Evolutionary conservation across 1,140 invertebrate species (phyloP), one percentile per base, ranked within the genome.

Genomic region (Carposina sasakii): DNA sequence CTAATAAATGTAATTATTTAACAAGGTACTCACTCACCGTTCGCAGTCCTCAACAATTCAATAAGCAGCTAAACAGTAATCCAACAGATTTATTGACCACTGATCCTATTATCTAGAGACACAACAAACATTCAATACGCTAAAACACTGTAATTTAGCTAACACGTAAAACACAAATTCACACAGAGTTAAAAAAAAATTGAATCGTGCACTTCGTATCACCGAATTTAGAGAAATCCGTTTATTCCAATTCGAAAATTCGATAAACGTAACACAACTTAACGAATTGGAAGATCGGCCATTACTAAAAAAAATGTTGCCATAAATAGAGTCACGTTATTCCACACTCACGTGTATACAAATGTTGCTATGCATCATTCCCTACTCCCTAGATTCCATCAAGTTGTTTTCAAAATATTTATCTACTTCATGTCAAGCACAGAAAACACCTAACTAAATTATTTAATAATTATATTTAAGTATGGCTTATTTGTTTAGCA

Each of bases 251-350:
- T 68, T 69, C 64, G 63, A 69, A 74, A 66, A 66, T 74, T 68
- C 63, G 61, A 60, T 64, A 75, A 75, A 63, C 50, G 59, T 60
- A 60, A 61, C 60, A 48, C 67, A 67, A 64, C 68, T 67, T 65
- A 63, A 67, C 69, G 59, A 75, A 68, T 57, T 66, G 67, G 77
- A 75, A 66, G 63, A 77, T 68, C 75, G 75, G 78, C 76, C 78
- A 82, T 82, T 65, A 81, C 78, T 82, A 43, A 78, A 76, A 76
- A 73, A 79, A 69, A 77, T 82, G 71, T 73, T 73, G 74, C 31
- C 46, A 54, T 45, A 33, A 33, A 45, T 22, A 55, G 50, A 65
- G 73, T 82, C 72, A 78, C 74, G 72, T 79, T 76, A 69, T 65
- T 71, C 61, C 58, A 31, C 36, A 57, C 68, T 73, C 68, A 73